Percentiles rank a stretch among this genome's conserved stretches.
These are phyloP conservation scores for Pteromalus puparum DNA, from an alignment of 1,140 invertebrate species.

Conservation along the genomic window DNA sequence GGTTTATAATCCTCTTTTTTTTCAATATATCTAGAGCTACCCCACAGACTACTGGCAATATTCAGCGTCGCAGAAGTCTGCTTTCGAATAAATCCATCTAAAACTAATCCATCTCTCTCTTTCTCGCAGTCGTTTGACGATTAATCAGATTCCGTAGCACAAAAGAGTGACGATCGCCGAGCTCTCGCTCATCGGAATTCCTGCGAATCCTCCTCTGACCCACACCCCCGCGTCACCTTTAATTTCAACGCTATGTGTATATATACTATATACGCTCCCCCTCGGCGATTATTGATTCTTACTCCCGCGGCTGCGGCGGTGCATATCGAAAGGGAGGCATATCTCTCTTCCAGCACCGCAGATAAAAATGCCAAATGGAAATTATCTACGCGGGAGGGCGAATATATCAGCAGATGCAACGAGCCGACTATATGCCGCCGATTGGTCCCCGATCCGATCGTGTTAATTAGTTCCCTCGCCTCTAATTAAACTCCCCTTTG, in stretches of 20 bases:
- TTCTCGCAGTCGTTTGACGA: neutral
- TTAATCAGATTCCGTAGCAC: neutral
- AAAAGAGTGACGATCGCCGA: neutral
- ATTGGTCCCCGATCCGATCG: conserved; percentile 55
- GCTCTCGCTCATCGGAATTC: neutral
- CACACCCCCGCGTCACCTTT: neutral
- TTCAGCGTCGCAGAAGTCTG: too few relatives aligned
- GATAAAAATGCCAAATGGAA: conserved; percentile 39
- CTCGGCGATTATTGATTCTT: conserved; percentile 40
- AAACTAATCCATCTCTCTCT: too few relatives aligned
- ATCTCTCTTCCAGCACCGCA: too few relatives aligned
- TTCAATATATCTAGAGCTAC: too few relatives aligned
- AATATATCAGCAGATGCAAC: conserved; percentile 34
- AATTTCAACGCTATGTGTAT: neutral
- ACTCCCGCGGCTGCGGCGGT: neutral
- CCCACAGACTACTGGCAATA: too few relatives aligned
- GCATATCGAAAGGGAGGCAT: neutral
- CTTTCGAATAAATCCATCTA: too few relatives aligned
- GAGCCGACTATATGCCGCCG: conserved; percentile 41
- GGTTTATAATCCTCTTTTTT: too few relatives aligned
- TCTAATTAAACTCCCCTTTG: conserved; percentile 73
- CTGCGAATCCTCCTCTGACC: neutral
- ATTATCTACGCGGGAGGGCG: conserved; percentile 28
- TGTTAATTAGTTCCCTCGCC: conserved; percentile 65
- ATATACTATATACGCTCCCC: too few relatives aligned